A percentile compares a stretch with the other conserved stretches of the same genome.
Conservation (phyloP, 2,888 invertebrate genomes). For the Parnassius smintheus region DNA sequence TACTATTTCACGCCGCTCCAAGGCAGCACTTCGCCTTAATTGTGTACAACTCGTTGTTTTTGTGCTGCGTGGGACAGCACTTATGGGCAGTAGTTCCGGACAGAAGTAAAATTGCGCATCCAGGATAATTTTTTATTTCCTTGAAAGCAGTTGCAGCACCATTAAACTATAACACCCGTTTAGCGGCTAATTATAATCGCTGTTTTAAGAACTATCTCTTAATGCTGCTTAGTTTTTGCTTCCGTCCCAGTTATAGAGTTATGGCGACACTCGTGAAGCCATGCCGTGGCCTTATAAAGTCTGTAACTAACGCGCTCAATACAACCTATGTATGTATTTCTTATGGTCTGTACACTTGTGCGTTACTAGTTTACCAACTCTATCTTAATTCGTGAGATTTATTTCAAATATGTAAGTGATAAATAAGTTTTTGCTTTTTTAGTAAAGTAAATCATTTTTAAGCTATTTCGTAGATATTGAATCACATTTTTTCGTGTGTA, state of each 20-base stretch:
- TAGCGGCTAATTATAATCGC: background rate
- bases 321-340: no score
- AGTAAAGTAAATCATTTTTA: no score
- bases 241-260: background rate
- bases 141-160: background rate
- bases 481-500: no score
- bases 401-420: no score
- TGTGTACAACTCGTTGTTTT: background rate
- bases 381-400: no score
- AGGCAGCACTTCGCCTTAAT: background rate
- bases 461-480: no score
- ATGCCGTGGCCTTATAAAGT: background rate
- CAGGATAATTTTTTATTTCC: background rate
- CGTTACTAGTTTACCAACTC: no score
- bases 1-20: constrained; percentile 4
- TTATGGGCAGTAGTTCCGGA: background rate
- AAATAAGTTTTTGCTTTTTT: no score
- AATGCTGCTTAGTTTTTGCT: background rate
- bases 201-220: background rate
- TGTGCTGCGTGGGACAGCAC: background rate
- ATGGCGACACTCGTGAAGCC: background rate
- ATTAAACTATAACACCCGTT: background rate
- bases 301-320: no score
- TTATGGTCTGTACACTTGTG: no score
- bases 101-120: background rate